Percentiles rank a stretch among this genome's conserved stretches.
Conservation (phyloP, 2,113 vertebrate species). For the Macroglossus sobrinus region DNA sequence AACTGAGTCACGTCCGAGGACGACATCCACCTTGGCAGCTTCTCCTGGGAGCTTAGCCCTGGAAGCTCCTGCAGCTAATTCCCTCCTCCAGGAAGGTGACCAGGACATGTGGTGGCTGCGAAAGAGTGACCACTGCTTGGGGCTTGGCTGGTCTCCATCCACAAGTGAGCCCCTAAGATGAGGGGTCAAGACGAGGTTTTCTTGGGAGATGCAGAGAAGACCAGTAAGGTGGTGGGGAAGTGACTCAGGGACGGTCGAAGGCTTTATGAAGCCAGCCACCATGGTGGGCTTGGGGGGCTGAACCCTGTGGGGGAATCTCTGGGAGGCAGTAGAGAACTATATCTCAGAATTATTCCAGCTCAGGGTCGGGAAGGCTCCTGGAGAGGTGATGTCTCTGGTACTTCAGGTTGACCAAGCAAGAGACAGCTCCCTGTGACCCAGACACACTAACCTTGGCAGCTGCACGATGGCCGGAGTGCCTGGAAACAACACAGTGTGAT, state of each 20-base stretch:
- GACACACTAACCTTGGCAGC: neutral
- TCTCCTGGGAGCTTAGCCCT: neutral
- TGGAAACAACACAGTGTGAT: neutral
- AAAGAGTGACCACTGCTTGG: neutral
- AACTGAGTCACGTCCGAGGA: neutral
- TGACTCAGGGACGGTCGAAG: neutral
- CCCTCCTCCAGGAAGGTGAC: neutral
- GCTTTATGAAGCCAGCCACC: neutral
- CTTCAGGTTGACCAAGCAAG: no score
- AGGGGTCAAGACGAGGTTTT: neutral
- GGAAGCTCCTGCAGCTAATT: neutral
- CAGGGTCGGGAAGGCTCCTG: no score
- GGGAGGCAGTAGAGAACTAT: neutral
- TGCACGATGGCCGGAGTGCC: neutral
- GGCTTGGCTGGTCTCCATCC: neutral
- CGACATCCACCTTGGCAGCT: neutral
- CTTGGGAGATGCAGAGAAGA: neutral
- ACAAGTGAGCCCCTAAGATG: neutral
- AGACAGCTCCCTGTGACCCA: neutral
- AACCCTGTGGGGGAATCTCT: neutral
- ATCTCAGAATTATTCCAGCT: neutral
- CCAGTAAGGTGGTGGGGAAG: no score
- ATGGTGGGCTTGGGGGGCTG: neutral
- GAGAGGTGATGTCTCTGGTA: rapidly evolving
- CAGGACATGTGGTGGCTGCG: neutral